Evolutionary conservation across 2,113 vertebrate genomes (phyloP).

Genomic region (Elachura formosa): DNA sequence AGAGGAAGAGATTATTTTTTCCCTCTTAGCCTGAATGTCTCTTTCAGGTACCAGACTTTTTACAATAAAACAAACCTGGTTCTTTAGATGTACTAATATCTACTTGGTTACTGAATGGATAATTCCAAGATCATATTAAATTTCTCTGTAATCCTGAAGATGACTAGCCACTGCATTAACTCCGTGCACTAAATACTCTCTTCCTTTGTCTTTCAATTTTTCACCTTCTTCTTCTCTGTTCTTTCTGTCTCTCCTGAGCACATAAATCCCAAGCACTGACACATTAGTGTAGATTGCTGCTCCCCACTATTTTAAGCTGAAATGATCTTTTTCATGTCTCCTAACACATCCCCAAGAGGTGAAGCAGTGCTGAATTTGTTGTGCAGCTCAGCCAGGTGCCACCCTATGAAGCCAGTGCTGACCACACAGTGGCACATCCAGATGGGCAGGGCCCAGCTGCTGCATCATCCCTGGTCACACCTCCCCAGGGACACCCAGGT

Average conservation of each 20-base stretch:
- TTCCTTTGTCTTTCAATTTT: not conserved
- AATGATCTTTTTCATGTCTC: not conserved
- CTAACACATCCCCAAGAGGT: not conserved
- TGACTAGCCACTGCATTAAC: not conserved
- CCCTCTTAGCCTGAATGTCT: not conserved
- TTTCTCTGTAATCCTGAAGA: not conserved
- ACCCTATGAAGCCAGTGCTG: not conserved
- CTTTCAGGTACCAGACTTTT: not conserved
- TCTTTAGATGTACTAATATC: not conserved
- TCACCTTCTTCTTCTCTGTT: not conserved
- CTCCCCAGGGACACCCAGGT: not conserved
- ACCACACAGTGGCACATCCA: rapidly evolving
- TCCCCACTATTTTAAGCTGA: not conserved
- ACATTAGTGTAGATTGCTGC: rapidly evolving
- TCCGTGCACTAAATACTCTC: not conserved
- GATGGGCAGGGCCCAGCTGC: not conserved
- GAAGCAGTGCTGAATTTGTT: not conserved
- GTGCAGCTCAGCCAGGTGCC: not conserved
- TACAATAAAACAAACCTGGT: not conserved
- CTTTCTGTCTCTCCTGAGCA: not conserved
- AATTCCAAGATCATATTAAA: not conserved
- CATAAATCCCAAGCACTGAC: not conserved
- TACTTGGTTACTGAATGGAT: not conserved
- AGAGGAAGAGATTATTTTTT: not conserved
- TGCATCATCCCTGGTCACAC: not conserved